These are phyloP conservation scores for Homalodisca vitripennis DNA, from an alignment of 1,140 invertebrate genomes.

Conservation along the genomic window DNA sequence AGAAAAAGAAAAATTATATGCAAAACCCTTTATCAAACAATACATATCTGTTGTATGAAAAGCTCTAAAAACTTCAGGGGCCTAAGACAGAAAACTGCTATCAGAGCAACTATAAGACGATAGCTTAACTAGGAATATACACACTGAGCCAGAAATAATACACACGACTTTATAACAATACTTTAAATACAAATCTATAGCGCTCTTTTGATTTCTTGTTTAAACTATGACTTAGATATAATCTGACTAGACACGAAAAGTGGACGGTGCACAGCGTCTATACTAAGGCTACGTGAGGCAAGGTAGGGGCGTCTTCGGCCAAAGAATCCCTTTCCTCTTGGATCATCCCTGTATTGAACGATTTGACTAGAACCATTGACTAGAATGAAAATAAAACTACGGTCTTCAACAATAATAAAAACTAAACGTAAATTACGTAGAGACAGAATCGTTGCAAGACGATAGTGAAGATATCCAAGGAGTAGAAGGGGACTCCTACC, in stretches of 20 bases:
- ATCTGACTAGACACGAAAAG: slow-evolving; percentile 8
- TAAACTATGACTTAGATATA: slow-evolving; percentile 24
- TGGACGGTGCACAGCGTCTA: slow-evolving; percentile 25
- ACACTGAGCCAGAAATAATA: neutral
- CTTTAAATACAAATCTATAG: slow-evolving; percentile 11
- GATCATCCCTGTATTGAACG: slow-evolving; percentile 21
- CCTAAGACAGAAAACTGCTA: neutral
- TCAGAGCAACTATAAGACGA: neutral
- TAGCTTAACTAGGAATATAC: neutral
- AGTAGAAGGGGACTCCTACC: slow-evolving; percentile 25
- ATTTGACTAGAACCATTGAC: slow-evolving; percentile 17
- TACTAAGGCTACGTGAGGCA: slow-evolving; percentile 23
- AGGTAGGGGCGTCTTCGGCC: neutral
- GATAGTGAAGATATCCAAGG: slow-evolving; percentile 16
- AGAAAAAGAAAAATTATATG: neutral
- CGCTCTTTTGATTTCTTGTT: slow-evolving; percentile 23
- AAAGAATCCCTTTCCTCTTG: slow-evolving; percentile 11
- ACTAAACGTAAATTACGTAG: slow-evolving; percentile 4
- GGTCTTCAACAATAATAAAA: neutral
- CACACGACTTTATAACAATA: neutral
- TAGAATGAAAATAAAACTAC: neutral
- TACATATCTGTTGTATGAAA: too few relatives aligned
- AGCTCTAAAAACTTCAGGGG: neutral
- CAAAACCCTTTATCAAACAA: too few relatives aligned
- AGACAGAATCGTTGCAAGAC: slow-evolving; percentile 3